Evolutionary conservation across 2,888 invertebrate species (phyloP), one percentile per base, ranked within the genome.

Genomic region (Mechanitis messenoides): DNA sequence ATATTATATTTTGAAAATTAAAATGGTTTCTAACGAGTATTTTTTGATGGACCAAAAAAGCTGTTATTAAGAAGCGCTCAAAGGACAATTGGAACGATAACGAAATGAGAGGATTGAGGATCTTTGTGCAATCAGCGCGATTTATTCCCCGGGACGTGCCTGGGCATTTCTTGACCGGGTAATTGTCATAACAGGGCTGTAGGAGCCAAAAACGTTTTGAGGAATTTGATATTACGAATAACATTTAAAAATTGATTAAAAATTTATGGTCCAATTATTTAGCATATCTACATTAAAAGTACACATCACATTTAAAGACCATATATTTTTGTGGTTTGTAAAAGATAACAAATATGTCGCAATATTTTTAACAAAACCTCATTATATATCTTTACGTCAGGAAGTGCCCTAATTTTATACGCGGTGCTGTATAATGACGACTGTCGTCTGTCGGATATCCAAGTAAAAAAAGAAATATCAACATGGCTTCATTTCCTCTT

Each of bases 91-190:
- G 84, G 84, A 83, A 75, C 79, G 77, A 80, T 85, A 87, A 84
- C 84, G 82, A 84, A 78, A 87, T 87, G 81, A 84, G 80, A 82
- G 80, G 77, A 74, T 74, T 78, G 69, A 74, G 78, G 80, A 71
- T 79, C 87, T 88, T 88, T 88, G 88, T 85, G 84, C 88, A 88
- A 88, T 88, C 88, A 88, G 80, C 67, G 80, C 75, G 80, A 82
- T 86, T 87, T 81, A 82, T 84, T 80, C 83, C 64, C 69, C 72
- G 67, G 71, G 72, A 72, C 73, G 75, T 74, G 78, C 75, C 72
- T 72, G 69, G 72, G 59, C 71, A 70, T 74, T 75, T 73, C 76
- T 76, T 77, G 75, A 74, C 68, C 69, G 74, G 62, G 61, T 71
- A 68, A 71, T 71, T 71, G 66, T 68, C 63, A 67, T 59, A 63